These are phyloP conservation scores for Diphyllodes magnificus DNA, from an alignment of 2,113 vertebrate genomes.

Conservation along the genomic window DNA sequence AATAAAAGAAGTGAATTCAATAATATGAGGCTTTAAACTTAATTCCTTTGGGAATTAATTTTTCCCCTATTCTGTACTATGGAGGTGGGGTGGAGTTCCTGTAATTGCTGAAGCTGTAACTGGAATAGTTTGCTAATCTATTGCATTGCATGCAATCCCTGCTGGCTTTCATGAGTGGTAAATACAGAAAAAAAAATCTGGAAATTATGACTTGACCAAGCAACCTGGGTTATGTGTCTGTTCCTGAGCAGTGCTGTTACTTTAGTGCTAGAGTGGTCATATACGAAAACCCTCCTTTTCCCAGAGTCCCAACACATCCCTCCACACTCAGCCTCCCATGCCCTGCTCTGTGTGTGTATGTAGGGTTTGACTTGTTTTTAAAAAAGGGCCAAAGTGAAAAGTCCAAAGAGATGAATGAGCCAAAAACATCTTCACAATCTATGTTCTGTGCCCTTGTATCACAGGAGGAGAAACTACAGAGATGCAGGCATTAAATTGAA, in stretches of 20 bases:
- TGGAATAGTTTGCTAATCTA: background rate
- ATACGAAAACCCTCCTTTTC: background rate
- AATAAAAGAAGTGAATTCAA: slow-evolving; percentile 4
- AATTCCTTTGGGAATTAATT: background rate
- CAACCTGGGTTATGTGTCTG: background rate
- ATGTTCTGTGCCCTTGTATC: background rate
- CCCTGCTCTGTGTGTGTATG: background rate
- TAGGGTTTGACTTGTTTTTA: background rate
- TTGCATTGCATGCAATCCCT: background rate
- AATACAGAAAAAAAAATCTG: background rate
- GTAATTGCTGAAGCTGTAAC: background rate
- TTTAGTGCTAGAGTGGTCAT: background rate
- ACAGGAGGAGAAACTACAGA: background rate
- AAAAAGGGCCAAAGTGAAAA: background rate
- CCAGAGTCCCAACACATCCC: background rate
- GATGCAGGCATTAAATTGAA: background rate
- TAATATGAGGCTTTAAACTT: background rate
- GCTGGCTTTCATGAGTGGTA: background rate
- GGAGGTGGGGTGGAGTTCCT: background rate
- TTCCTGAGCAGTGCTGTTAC: background rate
- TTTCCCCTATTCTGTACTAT: background rate
- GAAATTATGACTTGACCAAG: background rate
- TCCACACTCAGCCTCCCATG: background rate
- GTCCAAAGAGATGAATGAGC: background rate
- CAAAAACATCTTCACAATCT: background rate